Evolutionary conservation across 2,888 invertebrate species (phyloP), one percentile per base, ranked within the genome.

Genomic region (Philhelius pedissequus): DNA sequence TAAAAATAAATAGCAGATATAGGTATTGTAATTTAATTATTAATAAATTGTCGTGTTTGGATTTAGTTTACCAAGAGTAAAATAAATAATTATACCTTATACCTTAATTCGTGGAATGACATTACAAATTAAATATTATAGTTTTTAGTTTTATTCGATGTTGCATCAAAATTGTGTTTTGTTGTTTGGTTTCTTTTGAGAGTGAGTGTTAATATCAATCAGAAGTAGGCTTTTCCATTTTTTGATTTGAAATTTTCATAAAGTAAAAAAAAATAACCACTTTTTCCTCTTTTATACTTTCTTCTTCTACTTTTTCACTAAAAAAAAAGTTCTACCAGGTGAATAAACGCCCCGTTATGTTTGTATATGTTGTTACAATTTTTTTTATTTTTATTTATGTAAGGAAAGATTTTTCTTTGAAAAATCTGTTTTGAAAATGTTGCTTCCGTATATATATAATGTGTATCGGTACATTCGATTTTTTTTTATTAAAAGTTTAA

Each of bases 251-350:
- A 32, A 32, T 22, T 9, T 48, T 48, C 22, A 45, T n/a, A n/a
- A n/a, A n/a, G n/a, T n/a, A 52, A 35, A 60, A 48, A 68, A 71
- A 20, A 30, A 38, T 52, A 80, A 52, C 35, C 45, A 4, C 30
- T 52, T 22, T 62, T 43, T 43, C 25, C 58, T 58, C 56, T 74
- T 74, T 62, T 32, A 66, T 70, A 66, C 43, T 79, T 76, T 84
- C 48, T 71, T 79, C 75, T 84, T 45, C 79, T 80, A 22, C 70
- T 52, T 54, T 45, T 64, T 62, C 32, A 45, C 56, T 50, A 70
- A 66, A 56, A 71, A 54, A 78, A 82, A 89, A 89, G 89, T 89
- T 89, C 88, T 89, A 89, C 89, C 89, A 89, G 90, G 89, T 89
- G 89, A 89, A 88, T 88, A 90, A 88, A 88, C 68, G 87, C 88